Base-by-base conservation (phyloP, 2,113 vertebrate genomes). In the Pampusana beccarii region DNA sequence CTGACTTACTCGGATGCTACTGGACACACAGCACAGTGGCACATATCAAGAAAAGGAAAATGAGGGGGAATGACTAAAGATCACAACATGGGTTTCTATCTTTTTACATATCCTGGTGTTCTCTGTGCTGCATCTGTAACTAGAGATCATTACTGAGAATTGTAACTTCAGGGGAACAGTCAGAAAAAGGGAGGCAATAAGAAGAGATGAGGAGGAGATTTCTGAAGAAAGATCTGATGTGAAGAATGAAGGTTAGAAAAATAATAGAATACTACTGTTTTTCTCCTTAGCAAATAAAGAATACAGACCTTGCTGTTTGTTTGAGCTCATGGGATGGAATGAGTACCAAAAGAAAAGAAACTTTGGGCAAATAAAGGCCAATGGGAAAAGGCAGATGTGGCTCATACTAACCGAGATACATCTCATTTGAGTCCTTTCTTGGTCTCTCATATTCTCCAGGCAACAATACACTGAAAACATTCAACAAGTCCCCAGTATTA, bases 91-190 rank as follows among this genome's bases (percentile, higher is more conserved):
- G 5, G 1, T 71, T 71, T 86, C 38, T 48, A 53, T 71, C 16
- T 21, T 51, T 81, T 56, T 21, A 19, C 10, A 12, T 46, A 16
- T 18, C 28, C 36, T 15, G 8, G 51, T 33, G 56, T 31, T 80
- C 58, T 34, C 33, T 0, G 1, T 48, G 75, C 70, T 5, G 14
- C 33, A 0, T 25, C 74, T 33, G 20, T 34, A 72, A 69, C 9
- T 5, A 50, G 14, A 0, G 0, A 56, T 16, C 6, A 0, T 60
- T 56, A 56, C 42, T 56, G 26, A 69, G 26, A 84, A 34, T 1
- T 70, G 29, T 36, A 78, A 90, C 20, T 64, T 48, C 29, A 42
- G 29, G 21, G 21, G 20, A 93, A 82, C 26, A 74, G 48, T 16
- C 26, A 53, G 48, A 56, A 66, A 53, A 29, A 71, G 19, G 13